Evolutionary conservation across 2,113 vertebrate genomes (phyloP).

Genomic region (Balaenoptera acutorostrata): DNA sequence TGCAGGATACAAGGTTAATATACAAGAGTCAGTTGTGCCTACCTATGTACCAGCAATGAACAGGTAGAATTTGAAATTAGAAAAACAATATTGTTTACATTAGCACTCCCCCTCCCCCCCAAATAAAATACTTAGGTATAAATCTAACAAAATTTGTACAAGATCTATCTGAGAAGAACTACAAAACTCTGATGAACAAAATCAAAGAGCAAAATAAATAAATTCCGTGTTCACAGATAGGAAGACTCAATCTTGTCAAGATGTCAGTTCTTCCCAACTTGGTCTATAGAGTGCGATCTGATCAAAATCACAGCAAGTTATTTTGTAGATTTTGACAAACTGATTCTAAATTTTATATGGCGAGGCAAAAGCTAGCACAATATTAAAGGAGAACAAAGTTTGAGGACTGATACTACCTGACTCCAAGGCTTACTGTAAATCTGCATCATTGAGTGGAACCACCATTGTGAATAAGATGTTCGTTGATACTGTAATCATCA

Average conservation of each 20-base stretch:
- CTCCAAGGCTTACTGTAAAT: not conserved
- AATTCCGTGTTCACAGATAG: not conserved
- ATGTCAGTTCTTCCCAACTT: not conserved
- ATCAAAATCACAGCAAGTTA: not conserved
- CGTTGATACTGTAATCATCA: fast-evolving
- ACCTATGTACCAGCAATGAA: not conserved
- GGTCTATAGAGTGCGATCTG: fast-evolving
- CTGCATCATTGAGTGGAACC: not conserved
- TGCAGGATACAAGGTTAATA: no score
- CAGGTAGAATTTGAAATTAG: not conserved
- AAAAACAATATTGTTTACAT: not conserved
- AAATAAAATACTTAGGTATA: not conserved
- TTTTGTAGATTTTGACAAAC: not conserved
- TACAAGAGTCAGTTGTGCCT: no score
- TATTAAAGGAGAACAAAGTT: fast-evolving
- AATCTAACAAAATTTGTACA: not conserved
- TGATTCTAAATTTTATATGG: not conserved
- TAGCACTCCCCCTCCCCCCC: no score
- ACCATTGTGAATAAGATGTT: fast-evolving
- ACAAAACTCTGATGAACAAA: not conserved
- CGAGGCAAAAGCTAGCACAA: fast-evolving
- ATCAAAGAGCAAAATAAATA: not conserved
- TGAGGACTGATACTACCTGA: fast-evolving
- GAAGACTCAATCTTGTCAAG: fast-evolving
- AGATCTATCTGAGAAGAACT: not conserved